These are phyloP conservation scores for Coleophora flavipennella DNA, from an alignment of 2,888 invertebrate species.

Conservation along the genomic window DNA sequence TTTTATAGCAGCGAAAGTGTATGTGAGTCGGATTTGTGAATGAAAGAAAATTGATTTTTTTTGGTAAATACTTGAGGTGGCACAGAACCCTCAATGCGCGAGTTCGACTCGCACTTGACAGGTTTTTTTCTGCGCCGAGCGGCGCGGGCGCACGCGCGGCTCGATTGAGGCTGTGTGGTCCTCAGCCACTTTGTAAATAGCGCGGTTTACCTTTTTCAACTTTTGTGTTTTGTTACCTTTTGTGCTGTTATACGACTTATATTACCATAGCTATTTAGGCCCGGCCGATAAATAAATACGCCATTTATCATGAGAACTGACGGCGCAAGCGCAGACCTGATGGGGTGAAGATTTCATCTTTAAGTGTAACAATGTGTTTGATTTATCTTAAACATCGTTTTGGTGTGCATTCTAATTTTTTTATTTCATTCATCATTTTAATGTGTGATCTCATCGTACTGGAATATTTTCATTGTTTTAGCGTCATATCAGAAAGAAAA, in stretches of 20 bases:
- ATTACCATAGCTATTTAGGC: slow-evolving; percentile 73
- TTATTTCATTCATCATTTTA: too few relatives aligned
- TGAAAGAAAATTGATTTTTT: too few relatives aligned
- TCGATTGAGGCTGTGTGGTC: slow-evolving; percentile 72
- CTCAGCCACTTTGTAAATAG: slow-evolving; percentile 73
- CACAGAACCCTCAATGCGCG: too few relatives aligned
- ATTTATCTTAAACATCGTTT: too few relatives aligned
- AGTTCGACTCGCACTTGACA: too few relatives aligned
- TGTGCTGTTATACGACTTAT: slow-evolving; percentile 72
- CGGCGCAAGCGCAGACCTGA: slow-evolving; percentile 56
- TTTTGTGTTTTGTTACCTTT: slow-evolving; percentile 74
- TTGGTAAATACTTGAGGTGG: too few relatives aligned
- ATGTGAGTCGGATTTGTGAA: too few relatives aligned
- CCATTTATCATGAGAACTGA: slow-evolving; percentile 72
- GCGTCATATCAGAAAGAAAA: too few relatives aligned
- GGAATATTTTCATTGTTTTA: too few relatives aligned
- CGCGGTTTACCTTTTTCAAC: slow-evolving; percentile 74
- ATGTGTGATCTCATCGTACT: slow-evolving; percentile 6
- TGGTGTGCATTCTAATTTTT: too few relatives aligned
- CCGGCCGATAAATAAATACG: slow-evolving; percentile 72
- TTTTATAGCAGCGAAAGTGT: too few relatives aligned
- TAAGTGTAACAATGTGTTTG: slow-evolving; percentile 11
- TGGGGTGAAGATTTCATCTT: slow-evolving; percentile 60
- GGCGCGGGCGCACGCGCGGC: slow-evolving; percentile 69
- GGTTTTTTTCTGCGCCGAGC: slow-evolving; percentile 56